These are phyloP conservation scores for Hymenopus coronatus DNA, from an alignment of 2,888 invertebrate genomes.

Conservation along the genomic window DNA sequence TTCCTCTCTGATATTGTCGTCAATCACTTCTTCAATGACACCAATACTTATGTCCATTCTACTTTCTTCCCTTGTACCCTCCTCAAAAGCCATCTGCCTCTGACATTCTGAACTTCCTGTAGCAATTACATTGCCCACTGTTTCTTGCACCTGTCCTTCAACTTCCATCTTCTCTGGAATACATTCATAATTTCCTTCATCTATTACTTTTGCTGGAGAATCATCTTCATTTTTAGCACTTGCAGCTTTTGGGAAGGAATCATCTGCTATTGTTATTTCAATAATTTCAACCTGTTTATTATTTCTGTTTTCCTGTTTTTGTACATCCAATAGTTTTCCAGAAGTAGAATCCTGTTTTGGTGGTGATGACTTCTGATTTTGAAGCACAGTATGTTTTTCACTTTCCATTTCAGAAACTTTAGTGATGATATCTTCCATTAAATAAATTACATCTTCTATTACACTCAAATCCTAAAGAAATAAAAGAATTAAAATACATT, in stretches of 20 bases:
- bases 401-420: conserved; percentile 42
- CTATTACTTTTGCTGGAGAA: background rate
- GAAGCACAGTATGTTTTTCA: background rate
- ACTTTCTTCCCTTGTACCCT: background rate
- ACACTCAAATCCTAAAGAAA: conserved; percentile 41
- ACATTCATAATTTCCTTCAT: background rate
- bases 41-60: background rate
- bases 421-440: conserved; percentile 45
- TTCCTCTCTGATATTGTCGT: background rate
- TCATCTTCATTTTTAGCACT: background rate
- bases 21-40: background rate
- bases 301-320: background rate
- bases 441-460: conserved; percentile 46
- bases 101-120: background rate
- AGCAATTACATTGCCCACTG: background rate
- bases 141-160: background rate
- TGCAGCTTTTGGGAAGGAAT: background rate
- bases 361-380: background rate
- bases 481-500: background rate
- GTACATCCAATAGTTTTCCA: background rate
- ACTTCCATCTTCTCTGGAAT: background rate
- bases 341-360: too few relatives aligned
- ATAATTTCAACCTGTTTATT: background rate
- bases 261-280: background rate
- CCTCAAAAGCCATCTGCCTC: background rate